Evolutionary conservation across 2,113 vertebrate genomes (phyloP).

Genomic region (Archilochus colubris): DNA sequence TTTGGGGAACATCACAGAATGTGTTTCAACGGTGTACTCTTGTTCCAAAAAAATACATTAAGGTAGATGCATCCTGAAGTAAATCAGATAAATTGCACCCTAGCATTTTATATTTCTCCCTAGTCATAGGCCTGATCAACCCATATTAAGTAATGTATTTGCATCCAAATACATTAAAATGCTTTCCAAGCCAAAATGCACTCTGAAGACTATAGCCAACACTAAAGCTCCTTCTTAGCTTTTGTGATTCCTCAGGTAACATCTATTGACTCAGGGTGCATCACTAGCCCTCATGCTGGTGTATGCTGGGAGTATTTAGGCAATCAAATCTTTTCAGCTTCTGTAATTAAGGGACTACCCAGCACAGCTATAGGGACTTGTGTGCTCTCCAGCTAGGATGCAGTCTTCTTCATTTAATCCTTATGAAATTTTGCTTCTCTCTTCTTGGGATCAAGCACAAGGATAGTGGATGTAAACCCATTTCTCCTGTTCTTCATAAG

Average conservation of each 20-base stretch:
- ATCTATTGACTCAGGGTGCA: background rate
- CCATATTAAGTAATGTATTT: no score
- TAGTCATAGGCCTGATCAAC: no score
- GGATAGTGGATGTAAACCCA: background rate
- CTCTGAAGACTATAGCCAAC: background rate
- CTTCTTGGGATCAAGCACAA: background rate
- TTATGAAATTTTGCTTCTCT: background rate
- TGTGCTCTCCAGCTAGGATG: background rate
- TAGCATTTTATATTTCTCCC: background rate
- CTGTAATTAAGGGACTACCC: background rate
- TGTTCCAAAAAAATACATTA: background rate
- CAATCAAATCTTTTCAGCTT: background rate
- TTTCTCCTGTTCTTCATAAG: background rate
- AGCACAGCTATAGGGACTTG: background rate
- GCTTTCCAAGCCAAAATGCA: background rate
- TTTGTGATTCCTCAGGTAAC: background rate
- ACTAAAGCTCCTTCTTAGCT: background rate
- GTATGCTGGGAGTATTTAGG: background rate
- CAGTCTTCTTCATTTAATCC: background rate
- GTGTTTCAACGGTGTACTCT: background rate
- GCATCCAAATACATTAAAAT: background rate
- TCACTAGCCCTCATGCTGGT: fast-evolving
- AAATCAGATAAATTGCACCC: background rate
- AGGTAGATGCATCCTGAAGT: background rate
- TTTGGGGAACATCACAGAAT: background rate